A percentile compares a stretch with the other conserved stretches of the same genome.
Evolutionary conservation across 1,140 invertebrate species (phyloP).

Genomic region (Drosophila yakuba): DNA sequence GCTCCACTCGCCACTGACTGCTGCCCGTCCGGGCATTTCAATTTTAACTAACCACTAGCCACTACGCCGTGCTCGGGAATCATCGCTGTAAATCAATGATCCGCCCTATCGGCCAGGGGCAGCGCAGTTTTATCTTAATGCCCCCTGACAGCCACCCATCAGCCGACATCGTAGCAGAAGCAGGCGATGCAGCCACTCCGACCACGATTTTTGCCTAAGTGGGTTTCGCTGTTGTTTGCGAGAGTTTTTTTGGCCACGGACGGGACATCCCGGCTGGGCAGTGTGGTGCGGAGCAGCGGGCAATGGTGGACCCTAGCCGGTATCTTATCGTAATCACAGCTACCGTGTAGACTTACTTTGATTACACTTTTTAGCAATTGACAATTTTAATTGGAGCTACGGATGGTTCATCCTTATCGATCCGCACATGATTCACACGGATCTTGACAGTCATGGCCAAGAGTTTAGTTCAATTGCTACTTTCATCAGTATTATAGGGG

Average conservation of each 20-base stretch:
- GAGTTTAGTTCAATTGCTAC: neutral
- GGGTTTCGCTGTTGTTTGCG: slow-evolving; percentile 46
- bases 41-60: slow-evolving; percentile 61
- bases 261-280: slow-evolving; percentile 14
- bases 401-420: slow-evolving; percentile 51
- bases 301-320: slow-evolving; percentile 2
- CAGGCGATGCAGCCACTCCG: slow-evolving; percentile 21
- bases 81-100: slow-evolving; percentile 78
- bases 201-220: slow-evolving; percentile 43
- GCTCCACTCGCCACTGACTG: slow-evolving; percentile 58
- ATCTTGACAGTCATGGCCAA: slow-evolving; percentile 15
- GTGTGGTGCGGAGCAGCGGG: neutral
- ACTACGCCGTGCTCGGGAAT: slow-evolving; percentile 42
- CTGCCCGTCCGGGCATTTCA: slow-evolving; percentile 43
- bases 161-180: slow-evolving; percentile 25
- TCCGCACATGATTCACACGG: slow-evolving; percentile 27
- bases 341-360: slow-evolving; percentile 50
- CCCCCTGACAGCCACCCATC: slow-evolving; percentile 74
- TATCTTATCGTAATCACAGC: slow-evolving; percentile 48
- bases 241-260: slow-evolving; percentile 6
- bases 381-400: slow-evolving; percentile 53
- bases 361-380: slow-evolving; percentile 52
- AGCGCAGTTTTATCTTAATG: slow-evolving; percentile 73
- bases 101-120: slow-evolving; percentile 52
- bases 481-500: too few species aligned